phyloP scores from a whole-genome alignment of 2,113 vertebrate species.

The Piaya cayana region DNA sequence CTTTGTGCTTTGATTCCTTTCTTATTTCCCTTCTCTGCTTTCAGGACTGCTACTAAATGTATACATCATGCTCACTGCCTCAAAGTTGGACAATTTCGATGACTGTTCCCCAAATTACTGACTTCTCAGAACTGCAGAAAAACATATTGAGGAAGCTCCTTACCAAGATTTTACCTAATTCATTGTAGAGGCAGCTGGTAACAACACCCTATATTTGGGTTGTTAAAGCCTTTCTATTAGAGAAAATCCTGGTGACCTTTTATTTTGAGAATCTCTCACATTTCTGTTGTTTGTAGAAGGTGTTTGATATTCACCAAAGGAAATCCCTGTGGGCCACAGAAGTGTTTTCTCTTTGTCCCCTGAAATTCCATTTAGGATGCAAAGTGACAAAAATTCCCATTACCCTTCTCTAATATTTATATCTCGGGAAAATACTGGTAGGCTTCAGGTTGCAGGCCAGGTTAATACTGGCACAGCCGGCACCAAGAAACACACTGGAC shows the following conservation, averaged over 20 bases:
- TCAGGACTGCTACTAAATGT: not conserved
- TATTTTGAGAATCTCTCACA: constrained; percentile 53
- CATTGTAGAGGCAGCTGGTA: constrained; percentile 33
- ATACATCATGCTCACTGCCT: accelerated
- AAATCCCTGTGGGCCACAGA: not conserved
- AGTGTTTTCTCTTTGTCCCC: constrained; percentile 46
- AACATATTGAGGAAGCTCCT: not conserved
- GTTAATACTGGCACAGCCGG: not conserved
- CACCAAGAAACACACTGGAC: not conserved
- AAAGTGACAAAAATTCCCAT: constrained; percentile 39
- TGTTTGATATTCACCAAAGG: constrained; percentile 47
- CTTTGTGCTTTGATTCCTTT: not conserved
- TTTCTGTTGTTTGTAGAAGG: constrained; percentile 53
- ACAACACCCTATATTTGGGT: not conserved
- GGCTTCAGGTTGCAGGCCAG: not conserved
- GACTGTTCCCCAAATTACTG: not conserved
- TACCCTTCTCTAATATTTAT: not conserved
- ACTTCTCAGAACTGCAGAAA: not conserved
- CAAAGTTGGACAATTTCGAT: not conserved
- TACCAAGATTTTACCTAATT: not conserved
- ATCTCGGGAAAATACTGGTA: not conserved
- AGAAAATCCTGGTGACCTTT: constrained; percentile 67
- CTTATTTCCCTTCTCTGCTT: not conserved
- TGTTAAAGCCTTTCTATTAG: constrained; percentile 53
- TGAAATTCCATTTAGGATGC: constrained; percentile 36